Conservation (phyloP, 1,140 invertebrate species). For the Philotrypesis tridentata region DNA sequence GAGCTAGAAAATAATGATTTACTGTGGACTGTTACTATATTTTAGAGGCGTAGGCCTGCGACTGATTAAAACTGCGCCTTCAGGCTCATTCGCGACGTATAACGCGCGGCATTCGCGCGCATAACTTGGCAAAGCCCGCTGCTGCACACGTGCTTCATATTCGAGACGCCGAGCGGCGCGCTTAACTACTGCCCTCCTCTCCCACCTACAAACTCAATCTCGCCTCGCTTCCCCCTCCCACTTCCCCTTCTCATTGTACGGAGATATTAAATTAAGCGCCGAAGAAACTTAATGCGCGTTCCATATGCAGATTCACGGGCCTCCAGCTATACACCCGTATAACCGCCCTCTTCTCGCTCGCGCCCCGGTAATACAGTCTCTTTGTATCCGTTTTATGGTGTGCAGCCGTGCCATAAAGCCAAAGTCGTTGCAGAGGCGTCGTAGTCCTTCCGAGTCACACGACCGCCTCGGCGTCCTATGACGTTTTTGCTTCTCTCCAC, state of each 20-base stretch:
- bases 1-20: constrained; percentile 10
- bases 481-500: not conserved
- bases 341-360: constrained; percentile 32
- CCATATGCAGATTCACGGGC: constrained; percentile 71
- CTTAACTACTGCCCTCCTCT: constrained; percentile 40
- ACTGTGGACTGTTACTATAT: constrained; percentile 1
- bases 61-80: constrained; percentile 41
- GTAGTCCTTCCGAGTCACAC: constrained; percentile 32
- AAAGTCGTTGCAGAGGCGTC: constrained; percentile 8
- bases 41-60: not conserved
- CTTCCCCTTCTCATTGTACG: constrained; percentile 53
- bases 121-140: constrained; percentile 25
- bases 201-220: not conserved
- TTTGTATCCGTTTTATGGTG: constrained; percentile 71
- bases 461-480: constrained; percentile 10
- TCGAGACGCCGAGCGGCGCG: constrained; percentile 48
- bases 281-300: constrained; percentile 71
- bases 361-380: constrained; percentile 65
- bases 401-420: constrained; percentile 62
- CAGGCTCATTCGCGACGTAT: constrained; percentile 1
- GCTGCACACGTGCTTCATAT: constrained; percentile 47
- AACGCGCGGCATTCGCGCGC: constrained; percentile 36
- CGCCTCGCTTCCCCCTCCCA: constrained; percentile 16
- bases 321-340: constrained; percentile 53
- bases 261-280: constrained; percentile 70